phyloP scores from a whole-genome alignment of 2,888 invertebrate species.

The Polietes domitor region DNA sequence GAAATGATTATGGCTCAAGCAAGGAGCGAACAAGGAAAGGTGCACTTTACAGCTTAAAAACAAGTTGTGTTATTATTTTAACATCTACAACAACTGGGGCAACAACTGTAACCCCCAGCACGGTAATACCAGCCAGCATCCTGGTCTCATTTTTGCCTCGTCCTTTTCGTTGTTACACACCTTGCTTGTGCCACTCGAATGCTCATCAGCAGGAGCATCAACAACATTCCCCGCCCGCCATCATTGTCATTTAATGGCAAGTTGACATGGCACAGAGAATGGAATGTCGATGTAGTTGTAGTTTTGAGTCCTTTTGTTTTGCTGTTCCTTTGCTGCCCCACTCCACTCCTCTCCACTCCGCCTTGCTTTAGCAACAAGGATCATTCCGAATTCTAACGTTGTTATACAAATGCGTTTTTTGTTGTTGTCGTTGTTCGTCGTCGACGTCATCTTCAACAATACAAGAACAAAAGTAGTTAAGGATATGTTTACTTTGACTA shows the following conservation, averaged over 20 bases:
- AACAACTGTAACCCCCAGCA: constrained; percentile 12
- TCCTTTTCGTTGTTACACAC: not conserved
- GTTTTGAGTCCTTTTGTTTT: not conserved
- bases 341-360: not conserved
- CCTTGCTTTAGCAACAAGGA: not conserved
- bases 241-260: constrained; percentile 15
- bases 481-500: constrained; percentile 48
- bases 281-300: not conserved
- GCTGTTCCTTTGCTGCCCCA: not conserved
- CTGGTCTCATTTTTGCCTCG: not conserved
- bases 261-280: not conserved
- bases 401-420: constrained; percentile 29
- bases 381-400: constrained; percentile 27
- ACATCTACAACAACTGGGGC: constrained; percentile 45
- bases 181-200: not conserved
- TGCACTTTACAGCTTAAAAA: constrained; percentile 61
- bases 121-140: not conserved
- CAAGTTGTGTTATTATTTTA: constrained; percentile 54
- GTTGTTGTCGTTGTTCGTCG: no score
- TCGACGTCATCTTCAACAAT: not conserved
- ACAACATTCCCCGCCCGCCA: not conserved
- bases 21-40: constrained; percentile 15
- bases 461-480: constrained; percentile 30
- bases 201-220: constrained; percentile 11
- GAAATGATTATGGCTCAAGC: constrained; percentile 40